Evolutionary conservation across 2,113 vertebrate genomes (phyloP).

Genomic region (Beaufortia kweichowensis): DNA sequence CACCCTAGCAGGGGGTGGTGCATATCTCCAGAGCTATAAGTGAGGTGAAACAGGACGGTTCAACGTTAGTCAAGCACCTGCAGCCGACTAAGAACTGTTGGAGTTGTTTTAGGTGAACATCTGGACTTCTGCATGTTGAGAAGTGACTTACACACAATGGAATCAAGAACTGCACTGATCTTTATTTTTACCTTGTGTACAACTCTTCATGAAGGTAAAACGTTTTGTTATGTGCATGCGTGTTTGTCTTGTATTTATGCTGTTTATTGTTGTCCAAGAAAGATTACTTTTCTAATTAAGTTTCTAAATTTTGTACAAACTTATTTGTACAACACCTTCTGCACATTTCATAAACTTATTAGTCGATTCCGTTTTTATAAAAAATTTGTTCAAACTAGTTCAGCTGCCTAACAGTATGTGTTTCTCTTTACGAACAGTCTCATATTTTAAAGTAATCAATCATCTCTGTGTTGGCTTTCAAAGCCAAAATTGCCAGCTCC

Average conservation of each 20-base stretch:
- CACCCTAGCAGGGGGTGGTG: slow-evolving; percentile 45
- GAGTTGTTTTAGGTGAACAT: slow-evolving; percentile 2
- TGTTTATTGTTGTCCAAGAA: background rate
- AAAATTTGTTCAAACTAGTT: too few relatives aligned
- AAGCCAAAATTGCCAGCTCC: slow-evolving; percentile 8
- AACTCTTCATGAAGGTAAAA: slow-evolving; percentile 57
- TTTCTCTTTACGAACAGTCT: background rate
- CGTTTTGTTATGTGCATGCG: background rate
- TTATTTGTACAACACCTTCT: too few relatives aligned
- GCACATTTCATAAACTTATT: background rate
- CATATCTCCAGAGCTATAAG: slow-evolving; percentile 60
- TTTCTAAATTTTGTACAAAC: too few relatives aligned
- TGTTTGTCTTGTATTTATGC: background rate
- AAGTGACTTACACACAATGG: slow-evolving; percentile 53
- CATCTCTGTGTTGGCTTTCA: background rate
- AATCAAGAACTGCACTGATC: slow-evolving; percentile 56
- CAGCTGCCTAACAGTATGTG: background rate
- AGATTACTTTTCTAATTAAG: too few relatives aligned
- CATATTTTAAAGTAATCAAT: background rate
- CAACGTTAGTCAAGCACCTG: slow-evolving; percentile 64
- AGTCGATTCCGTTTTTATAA: background rate
- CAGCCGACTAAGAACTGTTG: slow-evolving; percentile 34
- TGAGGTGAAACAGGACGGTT: slow-evolving; percentile 31
- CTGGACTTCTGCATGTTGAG: background rate
- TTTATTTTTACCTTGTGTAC: slow-evolving; percentile 56